phyloP scores from a whole-genome alignment of 2,797 vertebrate species.

The Bradypodion pumilum region DNA sequence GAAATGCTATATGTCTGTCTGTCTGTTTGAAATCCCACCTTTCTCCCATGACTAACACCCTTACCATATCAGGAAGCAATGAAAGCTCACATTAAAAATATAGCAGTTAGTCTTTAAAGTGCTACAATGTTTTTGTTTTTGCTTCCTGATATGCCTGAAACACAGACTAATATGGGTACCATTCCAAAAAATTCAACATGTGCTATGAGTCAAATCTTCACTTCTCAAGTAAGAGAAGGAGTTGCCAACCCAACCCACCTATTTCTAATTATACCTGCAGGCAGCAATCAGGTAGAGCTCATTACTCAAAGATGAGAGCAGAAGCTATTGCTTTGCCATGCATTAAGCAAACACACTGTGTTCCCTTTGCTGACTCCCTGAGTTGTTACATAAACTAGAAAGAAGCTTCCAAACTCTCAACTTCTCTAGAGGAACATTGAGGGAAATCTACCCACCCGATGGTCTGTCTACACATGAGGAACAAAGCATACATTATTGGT shows the following conservation, averaged over 20 bases:
- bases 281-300: no score
- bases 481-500: conserved; percentile 1
- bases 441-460: background rate
- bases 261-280: background rate
- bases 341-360: background rate
- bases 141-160: no score
- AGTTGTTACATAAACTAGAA: background rate
- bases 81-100: no score
- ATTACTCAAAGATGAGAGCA: background rate
- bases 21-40: no score
- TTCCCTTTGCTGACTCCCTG: background rate
- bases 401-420: background rate
- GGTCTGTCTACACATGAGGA: background rate
- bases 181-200: no score
- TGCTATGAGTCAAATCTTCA: background rate
- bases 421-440: background rate
- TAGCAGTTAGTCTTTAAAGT: no score
- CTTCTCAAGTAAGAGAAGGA: background rate
- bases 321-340: background rate
- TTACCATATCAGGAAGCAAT: no score
- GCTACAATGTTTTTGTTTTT: no score
- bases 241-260: background rate
- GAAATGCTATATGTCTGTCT: no score
- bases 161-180: no score
- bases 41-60: no score